phyloP scores from a whole-genome alignment of 2,888 invertebrate species.

The Mayetiola destructor region DNA sequence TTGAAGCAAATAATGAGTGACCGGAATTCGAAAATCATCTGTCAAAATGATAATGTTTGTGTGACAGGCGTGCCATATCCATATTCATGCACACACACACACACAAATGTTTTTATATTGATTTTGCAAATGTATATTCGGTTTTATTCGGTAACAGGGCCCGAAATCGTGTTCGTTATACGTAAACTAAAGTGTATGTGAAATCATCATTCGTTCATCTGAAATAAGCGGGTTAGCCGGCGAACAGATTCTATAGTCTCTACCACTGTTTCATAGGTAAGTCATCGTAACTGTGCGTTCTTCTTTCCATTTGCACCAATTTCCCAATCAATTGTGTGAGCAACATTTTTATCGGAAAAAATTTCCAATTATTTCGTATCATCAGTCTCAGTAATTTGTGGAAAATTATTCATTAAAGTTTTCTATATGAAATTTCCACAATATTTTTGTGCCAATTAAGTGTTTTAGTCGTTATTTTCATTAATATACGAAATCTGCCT shows the following conservation, averaged over 20 bases:
- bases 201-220: constrained; percentile 5
- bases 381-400: background rate
- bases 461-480: constrained; percentile 9
- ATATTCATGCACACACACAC: too few species aligned
- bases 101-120: background rate
- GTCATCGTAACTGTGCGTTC: constrained; percentile 10
- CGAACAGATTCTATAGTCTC: constrained; percentile 12
- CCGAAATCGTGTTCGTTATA: background rate
- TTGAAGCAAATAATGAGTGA: too few species aligned
- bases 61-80: too few species aligned
- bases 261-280: constrained; percentile 14
- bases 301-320: background rate
- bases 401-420: background rate
- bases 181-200: background rate
- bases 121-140: background rate
- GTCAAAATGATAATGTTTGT: too few species aligned
- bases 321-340: constrained; percentile 3
- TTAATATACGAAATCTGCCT: background rate
- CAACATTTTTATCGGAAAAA: constrained; percentile 3
- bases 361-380: constrained; percentile 8
- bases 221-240: constrained; percentile 15
- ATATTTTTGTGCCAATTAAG: constrained; percentile 10
- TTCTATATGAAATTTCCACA: background rate
- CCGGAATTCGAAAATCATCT: too few species aligned
- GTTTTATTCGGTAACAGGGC: background rate